These are phyloP conservation scores for Rhodeus uyekii DNA, from an alignment of 2,797 vertebrate species.

Conservation along the genomic window DNA sequence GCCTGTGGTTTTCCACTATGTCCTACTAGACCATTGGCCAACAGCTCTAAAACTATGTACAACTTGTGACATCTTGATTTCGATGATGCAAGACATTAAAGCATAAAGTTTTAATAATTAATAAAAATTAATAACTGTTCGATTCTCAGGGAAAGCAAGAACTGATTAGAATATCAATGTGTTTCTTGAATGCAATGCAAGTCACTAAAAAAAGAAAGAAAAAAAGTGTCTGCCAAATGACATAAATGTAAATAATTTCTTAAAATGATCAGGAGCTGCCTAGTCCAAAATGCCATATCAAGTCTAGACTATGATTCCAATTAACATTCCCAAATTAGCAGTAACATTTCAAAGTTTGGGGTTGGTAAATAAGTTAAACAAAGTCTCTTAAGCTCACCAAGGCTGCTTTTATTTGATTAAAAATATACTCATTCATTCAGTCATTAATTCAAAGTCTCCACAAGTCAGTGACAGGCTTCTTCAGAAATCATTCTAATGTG, in stretches of 20 bases:
- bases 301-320: neutral
- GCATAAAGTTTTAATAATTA: neutral
- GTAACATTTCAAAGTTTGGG: neutral
- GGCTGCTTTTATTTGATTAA: neutral
- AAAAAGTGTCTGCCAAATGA: too few species aligned
- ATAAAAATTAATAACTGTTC: too few species aligned
- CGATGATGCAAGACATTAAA: neutral
- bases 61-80: neutral
- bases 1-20: conserved; percentile 1
- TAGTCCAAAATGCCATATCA: neutral
- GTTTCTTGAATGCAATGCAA: too few species aligned
- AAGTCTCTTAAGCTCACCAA: neutral
- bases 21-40: neutral
- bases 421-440: neutral
- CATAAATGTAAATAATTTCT: too few species aligned
- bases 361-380: neutral
- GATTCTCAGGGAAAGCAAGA: too few species aligned
- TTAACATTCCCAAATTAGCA: neutral
- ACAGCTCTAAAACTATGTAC: neutral
- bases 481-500: neutral
- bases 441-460: neutral
- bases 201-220: too few species aligned
- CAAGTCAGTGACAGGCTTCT: neutral
- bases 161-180: too few species aligned
- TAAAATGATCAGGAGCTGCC: neutral